These are phyloP conservation scores for Tylochromis polylepis DNA, from an alignment of 2,113 vertebrate species.

Conservation along the genomic window DNA sequence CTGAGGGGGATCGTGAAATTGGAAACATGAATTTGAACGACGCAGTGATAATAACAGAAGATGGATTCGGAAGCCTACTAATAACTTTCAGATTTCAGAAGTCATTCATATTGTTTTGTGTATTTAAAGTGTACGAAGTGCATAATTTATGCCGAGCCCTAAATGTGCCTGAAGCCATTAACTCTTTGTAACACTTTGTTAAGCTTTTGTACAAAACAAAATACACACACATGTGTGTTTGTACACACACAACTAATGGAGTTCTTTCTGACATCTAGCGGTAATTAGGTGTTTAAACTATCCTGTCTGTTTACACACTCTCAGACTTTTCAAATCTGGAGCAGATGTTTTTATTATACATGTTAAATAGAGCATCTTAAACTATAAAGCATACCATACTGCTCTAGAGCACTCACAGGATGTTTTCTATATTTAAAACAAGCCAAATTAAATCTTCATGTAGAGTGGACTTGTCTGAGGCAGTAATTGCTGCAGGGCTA, in stretches of 20 bases:
- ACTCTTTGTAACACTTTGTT: neutral
- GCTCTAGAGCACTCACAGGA: neutral
- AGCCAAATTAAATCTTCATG: neutral
- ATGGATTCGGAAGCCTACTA: neutral
- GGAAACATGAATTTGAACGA: neutral
- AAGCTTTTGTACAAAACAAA: slow-evolving; percentile 19
- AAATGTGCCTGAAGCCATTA: neutral
- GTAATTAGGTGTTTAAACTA: neutral
- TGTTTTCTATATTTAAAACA: neutral
- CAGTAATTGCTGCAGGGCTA: neutral
- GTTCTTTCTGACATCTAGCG: neutral
- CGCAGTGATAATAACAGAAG: neutral
- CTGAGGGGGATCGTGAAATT: neutral
- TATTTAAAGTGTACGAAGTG: neutral
- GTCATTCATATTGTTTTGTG: neutral
- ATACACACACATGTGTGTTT: neutral
- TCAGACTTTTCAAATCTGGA: neutral
- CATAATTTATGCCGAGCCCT: neutral
- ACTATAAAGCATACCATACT: neutral
- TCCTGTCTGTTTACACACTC: neutral
- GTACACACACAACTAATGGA: neutral
- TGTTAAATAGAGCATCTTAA: neutral
- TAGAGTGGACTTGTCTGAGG: neutral
- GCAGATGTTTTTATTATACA: neutral
- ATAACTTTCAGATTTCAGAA: slow-evolving; percentile 13